Base-by-base conservation (phyloP, 2,113 vertebrate species). In the Sylvietta virens region DNA sequence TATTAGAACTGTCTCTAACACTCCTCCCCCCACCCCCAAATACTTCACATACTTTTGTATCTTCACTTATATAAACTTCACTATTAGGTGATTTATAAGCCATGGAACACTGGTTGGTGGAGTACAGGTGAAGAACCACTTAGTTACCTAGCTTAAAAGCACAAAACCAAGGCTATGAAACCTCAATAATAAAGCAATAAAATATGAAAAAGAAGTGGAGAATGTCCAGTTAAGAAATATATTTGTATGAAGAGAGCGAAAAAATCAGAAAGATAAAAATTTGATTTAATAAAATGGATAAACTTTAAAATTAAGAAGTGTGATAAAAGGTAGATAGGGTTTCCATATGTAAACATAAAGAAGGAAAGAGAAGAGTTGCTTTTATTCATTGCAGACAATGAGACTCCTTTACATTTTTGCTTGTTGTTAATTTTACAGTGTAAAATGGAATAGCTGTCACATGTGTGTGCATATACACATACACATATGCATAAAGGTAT, bases 391-490 rank as follows among this genome's bases (percentile, higher is more conserved):
- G 86, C 15, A 79, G 47, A 33, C 57, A 92, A 61, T 13, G 11
- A 23, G 31, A 77, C 39, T 95, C 1, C 79, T 80, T 73, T 57
- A 62, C 9, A 24, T 47, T 79, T 95, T 65, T 79, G 77, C 31
- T 77, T 71, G 33, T 6, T 91, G 53, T 44, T 72, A 51, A 30
- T 93, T 72, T 80, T 77, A 56, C 7, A 72, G 64, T 13, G 26
- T 20, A 72, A 94, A 82, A 67, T 47, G 28, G 31, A 88, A 70
- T 58, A 93, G 71, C 54, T 93, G 61, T n/a, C 71, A 86, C 48
- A 53, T 79, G 24, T 23, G 28, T 35, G 6, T 60, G 14, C 39
- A n/a, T 7, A 67, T 9, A 60, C 14, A 84, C 9, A 72, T 12
- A 72, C 16, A 33, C 15, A 65, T 10, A 74, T 20, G 22, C 42